These are phyloP conservation scores for Empidonax traillii DNA, from an alignment of 2,113 vertebrate species.

Conservation along the genomic window DNA sequence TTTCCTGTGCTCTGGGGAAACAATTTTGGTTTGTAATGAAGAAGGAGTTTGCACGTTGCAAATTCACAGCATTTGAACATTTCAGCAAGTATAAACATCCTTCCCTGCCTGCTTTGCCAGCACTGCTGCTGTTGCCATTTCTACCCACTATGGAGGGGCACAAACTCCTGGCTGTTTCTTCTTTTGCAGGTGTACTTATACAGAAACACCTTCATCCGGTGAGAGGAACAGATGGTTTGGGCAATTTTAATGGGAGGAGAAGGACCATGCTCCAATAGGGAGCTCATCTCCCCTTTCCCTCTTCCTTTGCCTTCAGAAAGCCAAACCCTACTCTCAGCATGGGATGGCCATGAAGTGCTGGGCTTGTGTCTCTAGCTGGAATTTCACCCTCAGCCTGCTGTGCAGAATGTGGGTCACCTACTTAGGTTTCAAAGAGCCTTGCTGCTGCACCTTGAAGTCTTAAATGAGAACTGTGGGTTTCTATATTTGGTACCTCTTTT, in stretches of 20 bases:
- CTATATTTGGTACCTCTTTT: background rate
- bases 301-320: background rate
- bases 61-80: background rate
- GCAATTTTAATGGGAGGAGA: background rate
- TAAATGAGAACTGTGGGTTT: background rate
- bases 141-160: background rate
- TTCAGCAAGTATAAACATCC: background rate
- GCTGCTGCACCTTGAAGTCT: slow-evolving; percentile 3
- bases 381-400: slow-evolving; percentile 13
- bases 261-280: background rate
- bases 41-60: background rate
- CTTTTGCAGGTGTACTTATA: background rate
- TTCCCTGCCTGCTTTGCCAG: background rate
- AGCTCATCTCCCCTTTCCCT: background rate
- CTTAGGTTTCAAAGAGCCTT: slow-evolving; percentile 28
- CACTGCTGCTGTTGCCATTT: background rate
- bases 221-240: background rate
- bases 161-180: background rate
- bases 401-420: slow-evolving; percentile 59
- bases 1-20: background rate
- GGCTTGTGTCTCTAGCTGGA: background rate
- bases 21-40: background rate
- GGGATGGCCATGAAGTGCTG: background rate
- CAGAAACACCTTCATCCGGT: background rate
- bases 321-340: background rate